Base-by-base conservation (phyloP, 2,888 invertebrate species). In the Gisinianus flammeolus region DNA sequence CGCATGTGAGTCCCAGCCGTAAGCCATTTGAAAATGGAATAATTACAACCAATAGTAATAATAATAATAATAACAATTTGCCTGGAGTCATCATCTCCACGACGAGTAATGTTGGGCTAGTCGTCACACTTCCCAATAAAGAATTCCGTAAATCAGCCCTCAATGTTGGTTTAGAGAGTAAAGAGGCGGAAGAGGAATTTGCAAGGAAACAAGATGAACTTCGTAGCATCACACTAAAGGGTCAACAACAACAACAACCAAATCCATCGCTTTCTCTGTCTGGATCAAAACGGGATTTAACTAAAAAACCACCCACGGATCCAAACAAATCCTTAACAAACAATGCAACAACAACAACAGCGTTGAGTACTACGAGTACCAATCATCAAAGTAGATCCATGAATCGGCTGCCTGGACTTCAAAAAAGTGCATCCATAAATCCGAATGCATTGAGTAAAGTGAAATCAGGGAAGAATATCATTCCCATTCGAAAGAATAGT, bases 101-200 rank as follows among this genome's bases (percentile, higher is more conserved):
- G 1, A 28, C 44, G 1, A 33, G 52, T 64, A 10, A 10, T n/a
- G 26, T 2, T 24, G 70, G 79, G 31, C 66, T 83, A 44, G 79
- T 83, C 22, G 80, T 81, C 64, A 52, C 69, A 64, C 75, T 82
- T 52, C 81, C 91, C 28, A 93, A 93, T 86, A 93, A 93, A 87
- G 92, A 92, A 86, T 92, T 92, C 83, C 88, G 93, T 52, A 93
- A 93, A 86, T 93, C 93, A 0, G 91, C 91, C 0, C 86, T 93
- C 19, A 93, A 93, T 86, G 92, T 92, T 88, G 88, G 88, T 44
- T 86, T 87, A 31, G 87, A 87, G 19, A 87, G 87, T 72, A 84
- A 85, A 84, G 78, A 85, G 70, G 83, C 81, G 35, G 84, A 80
- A 79, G 67, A 76, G 24, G 85, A 85, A 75, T 85, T 81, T 81